A percentile compares a stretch with the other conserved stretches of the same genome.
These are phyloP conservation scores for Oceanodroma tethys DNA, from an alignment of 2,113 vertebrate genomes.

Conservation along the genomic window DNA sequence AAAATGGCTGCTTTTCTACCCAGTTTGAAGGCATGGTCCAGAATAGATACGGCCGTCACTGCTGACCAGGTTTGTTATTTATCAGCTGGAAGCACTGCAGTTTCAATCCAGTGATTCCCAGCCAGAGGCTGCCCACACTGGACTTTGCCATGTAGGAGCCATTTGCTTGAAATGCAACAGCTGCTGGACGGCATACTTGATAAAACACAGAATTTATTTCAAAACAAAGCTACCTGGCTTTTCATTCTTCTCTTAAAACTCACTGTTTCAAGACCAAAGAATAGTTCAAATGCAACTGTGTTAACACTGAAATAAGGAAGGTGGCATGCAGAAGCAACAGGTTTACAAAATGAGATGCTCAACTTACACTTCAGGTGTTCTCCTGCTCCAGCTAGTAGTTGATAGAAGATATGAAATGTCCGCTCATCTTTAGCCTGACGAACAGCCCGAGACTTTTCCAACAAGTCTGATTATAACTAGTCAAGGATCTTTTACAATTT, in stretches of 20 bases:
- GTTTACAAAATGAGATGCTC: rapidly evolving
- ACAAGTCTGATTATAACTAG: constrained; percentile 78
- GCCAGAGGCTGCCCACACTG: background rate
- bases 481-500: constrained; percentile 69
- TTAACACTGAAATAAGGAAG: background rate
- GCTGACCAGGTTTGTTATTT: background rate
- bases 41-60: background rate
- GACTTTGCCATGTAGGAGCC: background rate
- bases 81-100: background rate
- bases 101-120: background rate
- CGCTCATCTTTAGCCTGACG: constrained; percentile 98
- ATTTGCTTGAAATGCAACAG: background rate
- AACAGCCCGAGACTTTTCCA: constrained; percentile 96
- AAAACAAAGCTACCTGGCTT: background rate
- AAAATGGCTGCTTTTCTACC: background rate
- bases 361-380: constrained; percentile 93
- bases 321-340: rapidly evolving
- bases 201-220: background rate
- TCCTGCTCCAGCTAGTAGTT: constrained; percentile 90
- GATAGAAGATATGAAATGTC: constrained; percentile 97
- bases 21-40: background rate
- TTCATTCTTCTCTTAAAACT: background rate
- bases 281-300: rapidly evolving
- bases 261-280: background rate
- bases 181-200: background rate